Percentiles rank a stretch among this genome's conserved stretches.
phyloP scores from a whole-genome alignment of 2,113 vertebrate species.

The Chaetura pelagica region DNA sequence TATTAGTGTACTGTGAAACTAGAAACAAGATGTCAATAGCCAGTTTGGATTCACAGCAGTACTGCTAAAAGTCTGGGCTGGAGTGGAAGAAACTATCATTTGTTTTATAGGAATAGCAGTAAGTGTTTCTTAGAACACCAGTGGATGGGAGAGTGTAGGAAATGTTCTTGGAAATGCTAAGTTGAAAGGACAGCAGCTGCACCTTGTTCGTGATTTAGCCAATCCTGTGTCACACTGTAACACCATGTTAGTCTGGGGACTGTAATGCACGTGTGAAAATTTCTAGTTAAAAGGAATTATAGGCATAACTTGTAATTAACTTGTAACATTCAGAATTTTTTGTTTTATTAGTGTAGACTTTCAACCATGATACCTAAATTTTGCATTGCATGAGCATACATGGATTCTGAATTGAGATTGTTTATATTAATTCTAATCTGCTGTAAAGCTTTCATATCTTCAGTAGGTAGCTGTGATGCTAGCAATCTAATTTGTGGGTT shows the following conservation, averaged over 20 bases:
- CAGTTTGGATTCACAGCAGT: slow-evolving; percentile 50
- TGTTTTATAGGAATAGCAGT: neutral
- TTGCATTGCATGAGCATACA: neutral
- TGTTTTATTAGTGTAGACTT: neutral
- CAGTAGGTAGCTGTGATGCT: neutral
- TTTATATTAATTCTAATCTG: neutral
- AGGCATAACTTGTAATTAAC: neutral
- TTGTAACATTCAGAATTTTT: neutral
- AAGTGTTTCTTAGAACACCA: neutral
- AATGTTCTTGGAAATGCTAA: neutral
- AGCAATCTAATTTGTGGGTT: neutral
- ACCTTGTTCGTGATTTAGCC: accelerated
- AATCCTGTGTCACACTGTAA: accelerated
- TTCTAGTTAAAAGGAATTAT: neutral
- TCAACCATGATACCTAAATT: neutral
- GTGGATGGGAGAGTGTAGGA: neutral
- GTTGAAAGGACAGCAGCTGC: neutral
- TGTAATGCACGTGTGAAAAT: accelerated
- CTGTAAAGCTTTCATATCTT: neutral
- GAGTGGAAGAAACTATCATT: neutral
- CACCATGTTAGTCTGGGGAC: accelerated
- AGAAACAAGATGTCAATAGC: slow-evolving; percentile 68
- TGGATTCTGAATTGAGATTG: accelerated
- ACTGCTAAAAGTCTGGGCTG: slow-evolving; percentile 4
- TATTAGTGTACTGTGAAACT: slow-evolving; percentile 64